Percentiles rank a stretch among this genome's conserved stretches.
These are phyloP conservation scores for Embidobia sp. DNA, from an alignment of 2,888 invertebrate genomes.

Conservation along the genomic window DNA sequence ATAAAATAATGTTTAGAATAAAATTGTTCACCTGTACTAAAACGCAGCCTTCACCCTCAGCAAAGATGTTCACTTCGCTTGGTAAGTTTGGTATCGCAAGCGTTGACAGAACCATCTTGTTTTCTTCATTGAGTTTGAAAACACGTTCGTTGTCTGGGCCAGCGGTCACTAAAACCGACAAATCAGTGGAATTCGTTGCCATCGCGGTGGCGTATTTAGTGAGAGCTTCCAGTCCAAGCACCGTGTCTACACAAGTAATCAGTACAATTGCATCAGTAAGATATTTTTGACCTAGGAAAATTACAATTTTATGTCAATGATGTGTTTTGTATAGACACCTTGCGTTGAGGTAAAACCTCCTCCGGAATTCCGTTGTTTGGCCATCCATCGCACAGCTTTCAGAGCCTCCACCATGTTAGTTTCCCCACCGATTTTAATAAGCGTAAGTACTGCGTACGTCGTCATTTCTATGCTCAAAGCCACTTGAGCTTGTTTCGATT, in stretches of 20 bases:
- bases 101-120: slow-evolving; percentile 82
- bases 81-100: slow-evolving; percentile 81
- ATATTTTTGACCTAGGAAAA: too few species aligned
- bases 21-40: slow-evolving; percentile 84
- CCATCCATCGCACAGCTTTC: slow-evolving; percentile 88
- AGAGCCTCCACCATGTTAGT: slow-evolving; percentile 83
- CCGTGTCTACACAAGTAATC: too few species aligned
- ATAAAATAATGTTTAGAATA: too few species aligned
- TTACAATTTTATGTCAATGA: too few species aligned
- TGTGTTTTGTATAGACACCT: too few species aligned
- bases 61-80: slow-evolving; percentile 81
- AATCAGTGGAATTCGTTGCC: slow-evolving; percentile 79
- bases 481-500: slow-evolving; percentile 81
- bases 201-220: slow-evolving; percentile 83
- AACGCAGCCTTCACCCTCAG: slow-evolving; percentile 84
- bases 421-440: slow-evolving; percentile 82
- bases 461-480: slow-evolving; percentile 87
- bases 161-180: slow-evolving; percentile 81
- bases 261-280: too few species aligned
- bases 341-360: slow-evolving; percentile 91
- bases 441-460: slow-evolving; percentile 85
- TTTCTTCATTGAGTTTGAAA: slow-evolving; percentile 81
- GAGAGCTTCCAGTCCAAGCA: slow-evolving; percentile 84
- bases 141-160: slow-evolving; percentile 78
- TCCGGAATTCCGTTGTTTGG: slow-evolving; percentile 85